phyloP scores from a whole-genome alignment of 2,113 vertebrate genomes.

The Lota lota region DNA sequence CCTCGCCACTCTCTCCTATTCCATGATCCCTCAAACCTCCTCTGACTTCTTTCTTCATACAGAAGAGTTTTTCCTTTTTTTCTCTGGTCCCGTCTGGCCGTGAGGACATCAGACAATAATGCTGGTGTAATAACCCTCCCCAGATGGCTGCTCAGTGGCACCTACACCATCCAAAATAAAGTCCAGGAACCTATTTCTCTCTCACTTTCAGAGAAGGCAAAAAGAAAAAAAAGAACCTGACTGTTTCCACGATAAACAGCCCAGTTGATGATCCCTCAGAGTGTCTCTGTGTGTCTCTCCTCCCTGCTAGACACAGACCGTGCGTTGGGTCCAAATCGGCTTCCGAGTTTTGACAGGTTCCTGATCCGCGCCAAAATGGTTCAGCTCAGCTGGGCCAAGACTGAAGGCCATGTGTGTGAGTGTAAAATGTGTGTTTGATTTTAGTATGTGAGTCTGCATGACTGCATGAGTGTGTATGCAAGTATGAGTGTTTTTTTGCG shows the following conservation, averaged over 20 bases:
- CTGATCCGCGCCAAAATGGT: constrained; percentile 62
- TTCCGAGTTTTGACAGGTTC: constrained; percentile 70
- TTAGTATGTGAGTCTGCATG: not conserved
- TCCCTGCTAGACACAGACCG: constrained; percentile 24
- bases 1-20: not conserved
- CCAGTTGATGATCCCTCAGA: constrained; percentile 1
- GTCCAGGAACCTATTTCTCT: constrained; percentile 23
- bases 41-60: constrained; percentile 23
- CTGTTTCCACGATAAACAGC: constrained; percentile 53
- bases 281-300: constrained; percentile 8
- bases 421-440: constrained; percentile 5
- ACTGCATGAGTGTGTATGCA: constrained; percentile 5
- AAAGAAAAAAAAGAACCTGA: constrained; percentile 32
- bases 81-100: constrained; percentile 12
- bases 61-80: constrained; percentile 6
- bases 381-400: constrained; percentile 48
- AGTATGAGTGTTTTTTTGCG: not conserved
- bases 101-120: constrained; percentile 39
- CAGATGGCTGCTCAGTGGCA: constrained; percentile 56
- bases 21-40: constrained; percentile 25
- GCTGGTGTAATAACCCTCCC: constrained; percentile 42
- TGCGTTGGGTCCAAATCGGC: constrained; percentile 58
- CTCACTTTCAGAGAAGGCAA: constrained; percentile 24
- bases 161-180: constrained; percentile 23
- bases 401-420: constrained; percentile 20